These are phyloP conservation scores for Bugula neritina DNA, from an alignment of 2,888 invertebrate species.

Conservation along the genomic window DNA sequence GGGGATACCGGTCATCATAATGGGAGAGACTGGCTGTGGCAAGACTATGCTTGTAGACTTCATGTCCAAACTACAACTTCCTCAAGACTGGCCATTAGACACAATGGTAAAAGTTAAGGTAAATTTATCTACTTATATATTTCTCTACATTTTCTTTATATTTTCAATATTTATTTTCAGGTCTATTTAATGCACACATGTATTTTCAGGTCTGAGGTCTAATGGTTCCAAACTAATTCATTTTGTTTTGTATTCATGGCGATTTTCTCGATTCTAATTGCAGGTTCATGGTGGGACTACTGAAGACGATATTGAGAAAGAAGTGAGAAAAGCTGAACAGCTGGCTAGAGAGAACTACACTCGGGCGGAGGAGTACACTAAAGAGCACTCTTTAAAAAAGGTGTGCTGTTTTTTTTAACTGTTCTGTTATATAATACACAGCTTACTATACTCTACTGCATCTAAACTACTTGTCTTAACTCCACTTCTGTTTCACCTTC, in stretches of 20 bases:
- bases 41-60: slow-evolving; percentile 36
- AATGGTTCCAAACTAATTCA: too few relatives aligned
- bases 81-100: slow-evolving; percentile 35
- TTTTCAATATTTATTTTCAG: too few relatives aligned
- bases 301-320: slow-evolving; percentile 38
- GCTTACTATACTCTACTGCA: too few relatives aligned
- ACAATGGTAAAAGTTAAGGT: slow-evolving; percentile 37
- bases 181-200: not conserved
- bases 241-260: not conserved
- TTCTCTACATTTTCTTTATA: not conserved
- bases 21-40: not conserved
- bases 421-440: too few relatives aligned
- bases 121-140: not conserved
- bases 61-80: slow-evolving; percentile 43
- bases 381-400: too few relatives aligned
- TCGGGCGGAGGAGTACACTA: slow-evolving; percentile 31
- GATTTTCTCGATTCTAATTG: not conserved
- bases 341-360: slow-evolving; percentile 36
- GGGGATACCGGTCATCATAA: not conserved
- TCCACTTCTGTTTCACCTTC: not conserved
- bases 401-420: too few relatives aligned
- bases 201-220: too few relatives aligned
- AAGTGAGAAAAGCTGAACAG: slow-evolving; percentile 37
- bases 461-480: not conserved
- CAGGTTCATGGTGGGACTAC: slow-evolving; percentile 45